Evolutionary conservation across 92 coral and sea anemone species (phyloP).

Genomic region (Palythoa heliodiscus): DNA sequence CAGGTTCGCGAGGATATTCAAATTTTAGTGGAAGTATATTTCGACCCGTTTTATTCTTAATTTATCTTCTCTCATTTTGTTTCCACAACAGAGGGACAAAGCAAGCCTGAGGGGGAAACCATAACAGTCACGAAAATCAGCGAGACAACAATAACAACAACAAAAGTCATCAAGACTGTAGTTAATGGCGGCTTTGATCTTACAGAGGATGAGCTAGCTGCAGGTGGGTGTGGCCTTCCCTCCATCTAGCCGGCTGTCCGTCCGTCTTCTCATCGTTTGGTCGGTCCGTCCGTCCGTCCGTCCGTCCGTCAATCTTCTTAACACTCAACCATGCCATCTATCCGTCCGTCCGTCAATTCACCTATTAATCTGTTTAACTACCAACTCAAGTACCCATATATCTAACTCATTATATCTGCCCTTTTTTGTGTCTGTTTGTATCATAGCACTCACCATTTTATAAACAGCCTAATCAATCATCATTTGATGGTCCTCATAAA

Average conservation of each 20-base stretch:
- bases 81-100: not conserved
- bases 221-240: slow-evolving; percentile 11
- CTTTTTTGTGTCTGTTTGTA: not conserved
- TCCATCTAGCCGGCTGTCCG: not conserved
- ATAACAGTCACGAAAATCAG: slow-evolving; percentile 12
- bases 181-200: not conserved
- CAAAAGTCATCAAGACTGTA: slow-evolving; percentile 12
- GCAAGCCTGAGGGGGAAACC: not conserved
- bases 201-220: slow-evolving; percentile 24
- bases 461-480: no score
- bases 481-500: no score
- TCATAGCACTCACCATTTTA: no score
- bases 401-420: not conserved
- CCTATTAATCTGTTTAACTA: not conserved
- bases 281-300: not conserved
- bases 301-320: not conserved
- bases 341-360: not conserved
- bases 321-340: not conserved
- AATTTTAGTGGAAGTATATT: not conserved
- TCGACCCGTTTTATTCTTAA: not conserved
- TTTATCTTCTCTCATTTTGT: not conserved
- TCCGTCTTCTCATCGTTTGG: not conserved
- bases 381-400: not conserved
- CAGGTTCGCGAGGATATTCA: not conserved
- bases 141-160: slow-evolving; percentile 27